Evolutionary conservation across 2,888 invertebrate species (phyloP), one percentile per base, ranked within the genome.

Genomic region (Xylota segnis): DNA sequence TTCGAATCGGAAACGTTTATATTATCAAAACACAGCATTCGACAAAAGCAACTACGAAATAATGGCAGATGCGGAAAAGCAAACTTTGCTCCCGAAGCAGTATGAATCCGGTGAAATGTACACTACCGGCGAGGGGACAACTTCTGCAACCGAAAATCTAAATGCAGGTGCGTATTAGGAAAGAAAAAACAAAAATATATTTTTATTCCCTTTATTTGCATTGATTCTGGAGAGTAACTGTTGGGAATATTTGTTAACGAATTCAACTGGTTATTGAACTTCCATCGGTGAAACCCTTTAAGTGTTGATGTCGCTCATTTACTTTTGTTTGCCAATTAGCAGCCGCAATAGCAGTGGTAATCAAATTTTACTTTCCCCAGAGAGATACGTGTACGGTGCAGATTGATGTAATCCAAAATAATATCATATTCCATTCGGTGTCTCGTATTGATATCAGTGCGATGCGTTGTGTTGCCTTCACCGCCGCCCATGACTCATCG

Each of bases 61-160:
- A 79, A 92, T 92, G 92, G 90, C 90, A 83, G 92, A 92, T 89
- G 90, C 90, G 45, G 92, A 92, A 87, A 90, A 90, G 87, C 91
- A 92, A 88, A 90, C 91, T 71, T 89, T 92, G 76, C 89, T 92
- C 83, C 89, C 89, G 76, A 66, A 77, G 47, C 90, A 89, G 82
- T 89, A 90, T 65, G 91, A 91, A 18, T 88, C 89, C 47, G 88
- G 88, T 50, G 89, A 88, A 56, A 89, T 89, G 88, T 91, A 91
- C 78, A 88, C 90, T 27, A 88, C 81, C 56, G 84, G 87, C 43
- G 84, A 56, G 56, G 86, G 76, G 18, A 54, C 86, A 0, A 79
- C 71, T 29, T 66, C 72, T 50, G 79, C 79, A 12, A 40, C 72
- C 14, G 86, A 86, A 18, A 82, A 86, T 71, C 65, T 79, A 61